Conservation (phyloP, 2,888 invertebrate genomes). For the Apoda limacodes region DNA sequence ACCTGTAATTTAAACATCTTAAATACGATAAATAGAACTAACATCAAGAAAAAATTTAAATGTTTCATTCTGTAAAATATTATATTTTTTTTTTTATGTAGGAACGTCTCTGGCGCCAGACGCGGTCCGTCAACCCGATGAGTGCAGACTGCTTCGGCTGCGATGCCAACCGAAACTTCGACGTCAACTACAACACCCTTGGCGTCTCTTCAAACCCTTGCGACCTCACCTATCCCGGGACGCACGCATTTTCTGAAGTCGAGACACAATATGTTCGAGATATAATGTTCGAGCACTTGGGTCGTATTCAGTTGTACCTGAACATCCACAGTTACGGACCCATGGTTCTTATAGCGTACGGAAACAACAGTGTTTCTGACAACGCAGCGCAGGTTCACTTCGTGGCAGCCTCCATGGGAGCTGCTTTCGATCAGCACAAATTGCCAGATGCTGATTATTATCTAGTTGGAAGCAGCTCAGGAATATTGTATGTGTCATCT, state of each 20-base stretch:
- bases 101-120: constrained; percentile 36
- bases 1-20: too few relatives aligned
- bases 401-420: constrained; percentile 35
- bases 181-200: constrained; percentile 28
- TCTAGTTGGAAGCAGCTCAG: constrained; percentile 35
- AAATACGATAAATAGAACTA: too few relatives aligned
- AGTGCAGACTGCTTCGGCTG: constrained; percentile 30
- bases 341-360: constrained; percentile 73
- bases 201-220: constrained; percentile 54
- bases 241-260: constrained; percentile 71
- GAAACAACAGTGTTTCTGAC: constrained; percentile 33
- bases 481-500: constrained; percentile 31
- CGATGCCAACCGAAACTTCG: constrained; percentile 39
- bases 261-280: constrained; percentile 71
- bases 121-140: constrained; percentile 27
- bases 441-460: constrained; percentile 28
- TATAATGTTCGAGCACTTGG: constrained; percentile 42
- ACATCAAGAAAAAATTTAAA: too few relatives aligned
- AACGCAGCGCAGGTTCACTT: constrained; percentile 28
- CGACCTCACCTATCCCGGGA: constrained; percentile 69
- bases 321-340: constrained; percentile 80
- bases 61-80: too few relatives aligned
- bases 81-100: too few relatives aligned
- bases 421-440: constrained; percentile 32
- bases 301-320: constrained; percentile 39